Conservation (phyloP, 2,797 vertebrate genomes). For the Arremon aurantiirostris region DNA sequence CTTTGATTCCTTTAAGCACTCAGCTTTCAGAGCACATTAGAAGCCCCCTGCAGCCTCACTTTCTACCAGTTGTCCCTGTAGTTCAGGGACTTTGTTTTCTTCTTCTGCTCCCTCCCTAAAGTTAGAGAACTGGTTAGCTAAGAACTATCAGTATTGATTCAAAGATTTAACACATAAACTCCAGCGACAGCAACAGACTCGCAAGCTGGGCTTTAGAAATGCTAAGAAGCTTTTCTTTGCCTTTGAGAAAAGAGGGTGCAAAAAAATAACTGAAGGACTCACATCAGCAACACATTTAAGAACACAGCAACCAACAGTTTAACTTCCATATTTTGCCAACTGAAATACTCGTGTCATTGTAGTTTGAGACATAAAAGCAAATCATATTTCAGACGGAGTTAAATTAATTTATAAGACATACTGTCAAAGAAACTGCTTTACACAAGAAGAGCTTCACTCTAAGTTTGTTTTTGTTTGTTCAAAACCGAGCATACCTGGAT, state of each 20-base stretch:
- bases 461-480: slow-evolving; percentile 15
- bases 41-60: not conserved
- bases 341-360: not conserved
- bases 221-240: not conserved
- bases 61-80: not conserved
- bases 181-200: not conserved
- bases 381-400: not conserved
- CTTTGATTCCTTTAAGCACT: not conserved
- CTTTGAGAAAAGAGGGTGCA: slow-evolving; percentile 5
- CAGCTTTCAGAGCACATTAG: not conserved
- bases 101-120: not conserved
- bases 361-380: slow-evolving; percentile 5
- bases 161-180: not conserved
- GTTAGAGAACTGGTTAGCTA: not conserved
- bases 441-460: not conserved
- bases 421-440: not conserved
- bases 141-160: not conserved
- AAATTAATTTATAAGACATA: slow-evolving; percentile 29
- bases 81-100: not conserved
- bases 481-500: not conserved
- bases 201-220: slow-evolving; percentile 23
- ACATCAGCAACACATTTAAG: not conserved
- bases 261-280: slow-evolving; percentile 25
- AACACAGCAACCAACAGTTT: not conserved
- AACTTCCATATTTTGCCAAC: not conserved